These are phyloP conservation scores for Chlamydotis undulata DNA, from an alignment of 2,113 vertebrate species.

Conservation along the genomic window DNA sequence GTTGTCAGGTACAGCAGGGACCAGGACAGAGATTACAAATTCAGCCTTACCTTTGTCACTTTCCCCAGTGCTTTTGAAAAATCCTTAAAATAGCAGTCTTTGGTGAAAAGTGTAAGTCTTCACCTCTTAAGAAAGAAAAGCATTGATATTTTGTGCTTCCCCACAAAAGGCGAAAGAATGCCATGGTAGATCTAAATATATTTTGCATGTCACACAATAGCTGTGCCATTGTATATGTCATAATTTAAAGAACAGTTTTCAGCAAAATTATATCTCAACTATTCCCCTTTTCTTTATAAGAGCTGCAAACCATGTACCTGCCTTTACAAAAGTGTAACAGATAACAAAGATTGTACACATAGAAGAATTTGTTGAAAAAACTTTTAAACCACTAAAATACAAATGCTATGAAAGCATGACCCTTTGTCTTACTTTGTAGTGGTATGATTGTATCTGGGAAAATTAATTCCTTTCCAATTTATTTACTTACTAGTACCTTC, in stretches of 20 bases:
- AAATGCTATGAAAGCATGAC: not conserved
- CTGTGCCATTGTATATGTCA: not conserved
- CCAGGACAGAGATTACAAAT: not conserved
- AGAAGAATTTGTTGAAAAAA: not conserved
- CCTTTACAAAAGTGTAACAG: not conserved
- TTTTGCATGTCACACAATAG: not conserved
- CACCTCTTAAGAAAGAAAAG: not conserved
- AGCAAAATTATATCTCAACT: not conserved
- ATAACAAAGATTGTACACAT: not conserved
- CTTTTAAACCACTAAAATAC: not conserved
- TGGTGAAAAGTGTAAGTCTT: not conserved
- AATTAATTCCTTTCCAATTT: not conserved
- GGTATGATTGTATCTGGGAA: not conserved
- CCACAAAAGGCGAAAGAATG: not conserved
- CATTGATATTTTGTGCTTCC: not conserved
- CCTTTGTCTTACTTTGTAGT: not conserved
- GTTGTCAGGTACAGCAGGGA: not conserved
- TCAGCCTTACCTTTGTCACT: not conserved
- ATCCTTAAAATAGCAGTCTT: not conserved
- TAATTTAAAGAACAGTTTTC: not conserved
- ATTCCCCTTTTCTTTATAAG: not conserved
- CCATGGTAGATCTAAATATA: not conserved
- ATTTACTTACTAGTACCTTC: not conserved
- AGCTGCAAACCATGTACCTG: not conserved
- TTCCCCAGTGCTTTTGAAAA: not conserved